Conservation (phyloP, 2,888 invertebrate genomes). For the Cyaniris semiargus region DNA sequence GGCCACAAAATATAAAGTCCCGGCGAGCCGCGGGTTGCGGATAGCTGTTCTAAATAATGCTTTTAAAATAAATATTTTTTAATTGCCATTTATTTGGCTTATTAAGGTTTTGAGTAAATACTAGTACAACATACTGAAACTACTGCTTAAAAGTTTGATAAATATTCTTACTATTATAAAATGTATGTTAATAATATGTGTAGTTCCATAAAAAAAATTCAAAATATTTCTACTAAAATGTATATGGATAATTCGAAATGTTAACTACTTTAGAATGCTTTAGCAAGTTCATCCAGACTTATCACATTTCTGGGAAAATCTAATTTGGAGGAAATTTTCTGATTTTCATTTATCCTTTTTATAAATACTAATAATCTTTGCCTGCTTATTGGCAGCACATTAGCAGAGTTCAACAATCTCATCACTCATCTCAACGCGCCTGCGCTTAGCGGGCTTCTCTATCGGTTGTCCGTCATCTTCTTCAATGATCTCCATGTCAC, state of each 20-base stretch:
- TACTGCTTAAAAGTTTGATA: neutral
- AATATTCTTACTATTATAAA: neutral
- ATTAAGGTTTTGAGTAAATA: neutral
- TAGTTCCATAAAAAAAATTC: neutral
- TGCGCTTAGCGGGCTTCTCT: conserved; percentile 66
- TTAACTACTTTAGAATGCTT: neutral
- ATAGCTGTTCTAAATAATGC: too few relatives aligned
- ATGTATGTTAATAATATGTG: neutral
- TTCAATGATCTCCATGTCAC: conserved; percentile 75
- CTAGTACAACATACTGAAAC: neutral
- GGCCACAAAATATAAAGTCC: too few relatives aligned
- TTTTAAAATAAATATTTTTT: too few relatives aligned
- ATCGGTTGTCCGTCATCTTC: conserved; percentile 65
- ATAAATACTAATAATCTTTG: conserved; percentile 28
- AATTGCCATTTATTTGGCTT: neutral
- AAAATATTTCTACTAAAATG: neutral
- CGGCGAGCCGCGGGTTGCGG: too few relatives aligned
- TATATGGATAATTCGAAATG: neutral
- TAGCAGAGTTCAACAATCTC: conserved; percentile 71
- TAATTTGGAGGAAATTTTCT: neutral
- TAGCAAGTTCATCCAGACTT: neutral
- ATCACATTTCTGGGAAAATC: neutral
- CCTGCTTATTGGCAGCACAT: conserved; percentile 34
- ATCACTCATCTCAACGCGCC: conserved; percentile 59
- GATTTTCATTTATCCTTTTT: conserved; percentile 15